Evolutionary conservation across 2,113 vertebrate species (phyloP).

Genomic region (Trichechus manatus): DNA sequence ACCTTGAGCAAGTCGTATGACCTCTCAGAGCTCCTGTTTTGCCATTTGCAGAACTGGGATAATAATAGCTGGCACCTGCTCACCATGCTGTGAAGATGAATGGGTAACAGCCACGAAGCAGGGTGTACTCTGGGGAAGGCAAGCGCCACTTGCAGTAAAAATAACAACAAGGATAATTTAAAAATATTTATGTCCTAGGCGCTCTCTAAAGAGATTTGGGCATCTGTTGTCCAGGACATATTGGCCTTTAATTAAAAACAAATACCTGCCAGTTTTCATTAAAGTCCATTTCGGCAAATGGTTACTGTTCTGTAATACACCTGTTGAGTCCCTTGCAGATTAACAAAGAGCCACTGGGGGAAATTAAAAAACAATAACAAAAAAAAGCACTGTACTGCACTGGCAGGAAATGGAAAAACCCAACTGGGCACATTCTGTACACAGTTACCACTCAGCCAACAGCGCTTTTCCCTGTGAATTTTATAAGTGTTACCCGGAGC

Average conservation of each 20-base stretch:
- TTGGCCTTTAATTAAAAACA: conserved; percentile 61
- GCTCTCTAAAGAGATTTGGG: not conserved
- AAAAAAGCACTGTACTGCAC: too few relatives aligned
- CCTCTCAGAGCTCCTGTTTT: not conserved
- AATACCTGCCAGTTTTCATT: conserved; percentile 57
- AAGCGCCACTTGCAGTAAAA: not conserved
- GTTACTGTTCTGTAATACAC: not conserved
- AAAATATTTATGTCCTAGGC: not conserved
- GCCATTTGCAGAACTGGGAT: not conserved
- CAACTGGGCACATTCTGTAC: not conserved
- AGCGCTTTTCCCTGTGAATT: not conserved
- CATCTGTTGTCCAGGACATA: conserved; percentile 14
- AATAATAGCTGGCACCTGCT: not conserved
- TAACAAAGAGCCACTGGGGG: not conserved
- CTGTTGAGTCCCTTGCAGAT: not conserved
- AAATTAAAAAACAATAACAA: not conserved
- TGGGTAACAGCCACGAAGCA: not conserved
- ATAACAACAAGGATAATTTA: not conserved
- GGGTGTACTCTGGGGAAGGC: not conserved
- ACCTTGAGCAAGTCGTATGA: not conserved
- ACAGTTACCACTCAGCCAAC: not conserved
- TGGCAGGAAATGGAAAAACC: not conserved
- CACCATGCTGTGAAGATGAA: not conserved
- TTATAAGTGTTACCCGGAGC: not conserved
- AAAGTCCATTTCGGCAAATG: conserved; percentile 39